A percentile compares a stretch with the other conserved stretches of the same genome.
These are phyloP conservation scores for Mongoloraphidia duomilia DNA, from an alignment of 2,888 invertebrate species.

Conservation along the genomic window DNA sequence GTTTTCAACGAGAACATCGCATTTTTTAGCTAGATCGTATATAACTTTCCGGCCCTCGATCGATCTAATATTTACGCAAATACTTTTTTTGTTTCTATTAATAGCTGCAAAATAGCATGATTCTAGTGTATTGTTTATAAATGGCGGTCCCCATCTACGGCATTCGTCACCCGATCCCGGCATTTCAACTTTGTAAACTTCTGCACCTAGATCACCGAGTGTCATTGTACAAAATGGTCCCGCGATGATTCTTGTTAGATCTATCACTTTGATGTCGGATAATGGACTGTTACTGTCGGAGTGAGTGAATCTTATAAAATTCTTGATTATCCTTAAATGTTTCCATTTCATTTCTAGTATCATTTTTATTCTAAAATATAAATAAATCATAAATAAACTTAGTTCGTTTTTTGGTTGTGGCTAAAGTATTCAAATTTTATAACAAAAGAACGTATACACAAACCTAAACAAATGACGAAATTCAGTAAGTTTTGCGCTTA, in stretches of 20 bases:
- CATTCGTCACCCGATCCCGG: slow-evolving; percentile 76
- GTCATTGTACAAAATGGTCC: slow-evolving; percentile 93
- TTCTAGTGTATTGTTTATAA: slow-evolving; percentile 44
- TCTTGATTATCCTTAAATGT: too few species aligned
- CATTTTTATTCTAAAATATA: too few species aligned
- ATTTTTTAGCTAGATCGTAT: slow-evolving; percentile 54
- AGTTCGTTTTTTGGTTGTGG: too few species aligned
- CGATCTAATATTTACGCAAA: slow-evolving; percentile 72
- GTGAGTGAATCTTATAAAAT: too few species aligned
- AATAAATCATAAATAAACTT: too few species aligned
- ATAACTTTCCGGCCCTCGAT: slow-evolving; percentile 47
- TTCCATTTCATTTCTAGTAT: too few species aligned
- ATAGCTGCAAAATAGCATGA: slow-evolving; percentile 73
- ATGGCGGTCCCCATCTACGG: slow-evolving; percentile 89
- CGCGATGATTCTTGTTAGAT: slow-evolving; percentile 76
- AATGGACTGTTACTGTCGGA: slow-evolving; percentile 39
- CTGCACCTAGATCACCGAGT: slow-evolving; percentile 83
- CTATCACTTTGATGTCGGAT: slow-evolving; percentile 56
- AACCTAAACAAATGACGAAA: too few species aligned
- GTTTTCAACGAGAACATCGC: slow-evolving; percentile 87
- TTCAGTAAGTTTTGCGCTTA: too few species aligned
- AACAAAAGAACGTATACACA: too few species aligned
- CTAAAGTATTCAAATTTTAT: too few species aligned
- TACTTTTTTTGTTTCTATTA: slow-evolving; percentile 89
- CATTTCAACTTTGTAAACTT: slow-evolving; percentile 82